phyloP scores from a whole-genome alignment of 2,113 vertebrate species.

The Damaliscus lunatus region DNA sequence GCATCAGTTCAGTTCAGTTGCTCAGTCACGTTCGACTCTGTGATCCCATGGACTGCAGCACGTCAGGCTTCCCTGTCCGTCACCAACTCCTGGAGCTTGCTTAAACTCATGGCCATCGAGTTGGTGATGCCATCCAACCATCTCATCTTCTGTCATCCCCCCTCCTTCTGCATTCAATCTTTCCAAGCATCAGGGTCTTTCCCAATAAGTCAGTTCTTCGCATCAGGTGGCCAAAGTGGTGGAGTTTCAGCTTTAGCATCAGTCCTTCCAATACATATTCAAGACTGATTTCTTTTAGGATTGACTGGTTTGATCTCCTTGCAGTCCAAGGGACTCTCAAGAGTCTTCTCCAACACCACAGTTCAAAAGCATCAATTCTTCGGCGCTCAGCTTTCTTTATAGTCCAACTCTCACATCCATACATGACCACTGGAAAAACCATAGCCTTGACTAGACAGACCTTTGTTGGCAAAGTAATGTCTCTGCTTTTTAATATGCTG shows the following conservation, averaged over 20 bases:
- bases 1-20: background rate
- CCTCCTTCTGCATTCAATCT: background rate
- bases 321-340: background rate
- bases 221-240: background rate
- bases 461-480: background rate
- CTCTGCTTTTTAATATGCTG: no score
- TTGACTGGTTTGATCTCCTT: background rate
- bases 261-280: background rate
- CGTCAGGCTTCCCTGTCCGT: rapidly evolving
- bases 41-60: background rate
- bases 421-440: background rate
- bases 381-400: background rate
- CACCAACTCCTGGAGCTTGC: background rate
- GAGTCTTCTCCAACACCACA: background rate
- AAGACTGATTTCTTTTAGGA: background rate
- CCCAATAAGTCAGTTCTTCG: background rate
- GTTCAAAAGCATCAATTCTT: background rate
- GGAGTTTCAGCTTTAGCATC: background rate
- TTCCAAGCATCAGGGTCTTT: background rate
- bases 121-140: background rate
- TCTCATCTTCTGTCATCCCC: background rate
- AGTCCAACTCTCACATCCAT: background rate
- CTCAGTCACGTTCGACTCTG: background rate
- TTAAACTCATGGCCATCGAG: background rate
- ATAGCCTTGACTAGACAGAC: background rate